Percentiles rank a stretch among this genome's conserved stretches.
These are phyloP conservation scores for Pseudorasbora parva DNA, from an alignment of 2,113 vertebrate genomes.

Conservation along the genomic window DNA sequence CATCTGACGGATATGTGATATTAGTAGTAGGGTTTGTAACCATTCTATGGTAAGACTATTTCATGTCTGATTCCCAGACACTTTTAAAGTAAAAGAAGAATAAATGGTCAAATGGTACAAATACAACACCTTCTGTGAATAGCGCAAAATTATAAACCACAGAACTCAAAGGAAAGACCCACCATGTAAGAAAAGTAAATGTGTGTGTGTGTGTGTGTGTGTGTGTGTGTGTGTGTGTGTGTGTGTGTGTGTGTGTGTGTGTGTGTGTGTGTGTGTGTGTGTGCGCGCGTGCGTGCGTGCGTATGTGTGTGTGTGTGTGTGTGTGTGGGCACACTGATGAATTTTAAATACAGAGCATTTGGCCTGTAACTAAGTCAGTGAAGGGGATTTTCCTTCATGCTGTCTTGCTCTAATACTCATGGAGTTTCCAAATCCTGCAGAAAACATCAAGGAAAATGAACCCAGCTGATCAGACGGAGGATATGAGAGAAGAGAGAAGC, in stretches of 20 bases:
- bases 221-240: neutral
- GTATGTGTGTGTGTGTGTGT: constrained; percentile 45
- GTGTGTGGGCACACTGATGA: constrained; percentile 63
- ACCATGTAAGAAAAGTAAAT: neutral
- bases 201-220: too few species aligned
- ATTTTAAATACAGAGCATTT: constrained; percentile 69
- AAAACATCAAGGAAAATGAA: constrained; percentile 55
- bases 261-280: constrained; percentile 51
- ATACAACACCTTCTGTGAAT: neutral
- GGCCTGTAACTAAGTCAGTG: constrained; percentile 60
- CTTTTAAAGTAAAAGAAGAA: too few species aligned
- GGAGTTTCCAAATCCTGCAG: constrained; percentile 65
- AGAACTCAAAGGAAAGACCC: neutral
- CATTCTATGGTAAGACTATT: too few species aligned
- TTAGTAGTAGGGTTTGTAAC: too few species aligned
- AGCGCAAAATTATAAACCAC: neutral
- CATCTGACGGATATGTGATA: too few species aligned
- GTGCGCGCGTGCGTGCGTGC: constrained; percentile 31
- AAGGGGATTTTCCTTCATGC: constrained; percentile 65
- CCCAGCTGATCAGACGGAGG: constrained; percentile 62
- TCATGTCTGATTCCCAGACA: too few species aligned
- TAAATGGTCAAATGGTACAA: neutral
- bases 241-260: neutral
- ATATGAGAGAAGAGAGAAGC: constrained; percentile 59
- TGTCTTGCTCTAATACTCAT: constrained; percentile 76